Base-by-base conservation (phyloP, 2,797 vertebrate species). In the Pangasius krempfi region DNA sequence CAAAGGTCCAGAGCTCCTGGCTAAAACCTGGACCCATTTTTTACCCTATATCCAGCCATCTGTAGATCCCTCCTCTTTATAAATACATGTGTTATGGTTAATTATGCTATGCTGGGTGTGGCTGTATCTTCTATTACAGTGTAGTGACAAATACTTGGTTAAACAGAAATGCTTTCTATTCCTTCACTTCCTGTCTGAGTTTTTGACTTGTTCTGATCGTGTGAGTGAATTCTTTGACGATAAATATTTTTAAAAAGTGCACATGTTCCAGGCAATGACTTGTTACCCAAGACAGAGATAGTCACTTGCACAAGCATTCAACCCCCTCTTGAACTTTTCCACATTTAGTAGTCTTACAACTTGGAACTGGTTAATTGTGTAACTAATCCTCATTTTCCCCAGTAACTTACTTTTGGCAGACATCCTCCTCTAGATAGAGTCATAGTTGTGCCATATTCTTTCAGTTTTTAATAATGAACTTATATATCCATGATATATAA, bases 1-100 rank as follows among this genome's bases (percentile, higher is more conserved):
- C 94, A 95, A 91, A 94, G 91, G 93, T 47, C 72, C 33, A 93
- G 93, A 93, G 92, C 93, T 90, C 93, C 94, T 73, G 94, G 95
- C 89, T 95, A 88, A 91, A 91, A 84, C 84, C 3, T 72, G 86
- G 91, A 87, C 64, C 87, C 37, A 84, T 33, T 90, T 90, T 33
- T 75, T 47, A 60, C 40, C 47, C 66, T 58, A 50, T 73, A 85
- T 70, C 90, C 89, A 72, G 86, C 90, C 88, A 88, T 89, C 90
- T 90, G 62, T 92, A 91, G 85, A 83, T 86, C 88, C 62, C 82
- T 83, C 79, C 84, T 91, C 88, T 92, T 91, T 89, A 72, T 70
- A 93, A 89, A 92, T 86, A 90, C 83, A 90, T 89, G 85, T 91
- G 90, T 93, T 89, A 91, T 91, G 90, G 80, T 91, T 90, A 85